Evolutionary conservation across 2,797 vertebrate genomes (phyloP), one percentile per base, ranked within the genome.

Genomic region (Peromyscus melanophrys): DNA sequence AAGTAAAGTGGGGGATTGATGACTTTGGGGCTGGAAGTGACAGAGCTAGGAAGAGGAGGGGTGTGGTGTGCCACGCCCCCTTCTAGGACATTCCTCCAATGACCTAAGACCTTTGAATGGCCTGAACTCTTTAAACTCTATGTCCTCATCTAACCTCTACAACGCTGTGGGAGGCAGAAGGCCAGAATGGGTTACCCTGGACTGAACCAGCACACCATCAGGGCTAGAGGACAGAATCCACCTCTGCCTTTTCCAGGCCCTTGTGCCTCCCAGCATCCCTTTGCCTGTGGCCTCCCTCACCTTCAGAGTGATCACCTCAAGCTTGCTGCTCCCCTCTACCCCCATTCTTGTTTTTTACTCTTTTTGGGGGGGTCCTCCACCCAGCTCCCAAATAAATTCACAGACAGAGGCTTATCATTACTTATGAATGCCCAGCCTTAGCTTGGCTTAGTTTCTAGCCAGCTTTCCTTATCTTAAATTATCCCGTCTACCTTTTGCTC

Each of bases 221-320:
- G 40, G 69, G 8, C 40, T 52, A 0, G 0, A 23, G 23, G 27
- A 12, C 21, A n/a, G 40, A n/a, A 57, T 34, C 31, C 9, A 1
- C 7, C 13, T 37, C 52, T 31, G 73, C 25, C 43, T 29, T 43
- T 65, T 8, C 16, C 55, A 43, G 77, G 34, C 46, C 4, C 84
- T 1, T 1, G 37, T 2, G 43, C 63, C 27, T 37, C 23, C 46
- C 27, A 11, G 57, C 14, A 3, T 17, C 71, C 59, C 67, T 55
- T 4, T 17, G 34, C 13, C 13, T 49, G 67, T 13, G 43, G 34
- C 65, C 6, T 5, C 57, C 7, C 1, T 89, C 6, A 2, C n/a
- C 59, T 37, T 55, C 89, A 21, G 7, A 43, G 65, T 1, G 34
- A 19, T 21, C 34, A 0, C 49, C 34, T 34, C 46, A n/a, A 27